These are phyloP conservation scores for Odobenus rosmarus DNA, from an alignment of 2,113 vertebrate species.

Conservation along the genomic window DNA sequence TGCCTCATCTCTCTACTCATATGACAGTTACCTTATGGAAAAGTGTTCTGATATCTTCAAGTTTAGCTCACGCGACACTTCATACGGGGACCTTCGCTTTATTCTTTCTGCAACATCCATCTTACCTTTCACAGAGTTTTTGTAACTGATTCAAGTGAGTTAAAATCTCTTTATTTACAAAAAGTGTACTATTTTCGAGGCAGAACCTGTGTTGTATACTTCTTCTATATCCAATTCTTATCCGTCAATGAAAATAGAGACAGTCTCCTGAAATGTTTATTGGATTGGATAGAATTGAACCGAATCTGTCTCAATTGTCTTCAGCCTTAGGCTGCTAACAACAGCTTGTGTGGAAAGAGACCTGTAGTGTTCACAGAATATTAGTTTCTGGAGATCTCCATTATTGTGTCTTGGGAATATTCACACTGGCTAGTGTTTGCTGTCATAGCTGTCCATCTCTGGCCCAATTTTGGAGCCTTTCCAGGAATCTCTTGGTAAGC, in stretches of 20 bases:
- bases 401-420: slow-evolving; percentile 15
- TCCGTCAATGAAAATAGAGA: slow-evolving; percentile 1
- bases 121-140: not conserved
- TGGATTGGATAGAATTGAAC: not conserved
- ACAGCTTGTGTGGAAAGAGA: slow-evolving; percentile 29
- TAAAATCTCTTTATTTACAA: slow-evolving; percentile 13
- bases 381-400: not conserved
- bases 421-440: not conserved
- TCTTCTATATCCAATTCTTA: not conserved
- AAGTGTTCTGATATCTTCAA: not conserved
- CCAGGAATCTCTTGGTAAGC: not conserved
- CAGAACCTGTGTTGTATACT: not conserved
- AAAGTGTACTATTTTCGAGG: not conserved
- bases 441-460: not conserved
- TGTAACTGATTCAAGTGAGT: slow-evolving; percentile 29
- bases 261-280: slow-evolving; percentile 38
- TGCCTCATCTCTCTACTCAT: not conserved
- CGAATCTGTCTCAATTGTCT: slow-evolving; percentile 57
- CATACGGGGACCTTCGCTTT: not conserved
- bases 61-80: not conserved
- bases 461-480: slow-evolving; percentile 1
- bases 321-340: slow-evolving; percentile 53
- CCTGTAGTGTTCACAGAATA: not conserved
- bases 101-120: not conserved
- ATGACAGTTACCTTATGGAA: slow-evolving; percentile 19